Base-by-base conservation (phyloP, 1,140 invertebrate genomes). In the Drosophila novamexicana region DNA sequence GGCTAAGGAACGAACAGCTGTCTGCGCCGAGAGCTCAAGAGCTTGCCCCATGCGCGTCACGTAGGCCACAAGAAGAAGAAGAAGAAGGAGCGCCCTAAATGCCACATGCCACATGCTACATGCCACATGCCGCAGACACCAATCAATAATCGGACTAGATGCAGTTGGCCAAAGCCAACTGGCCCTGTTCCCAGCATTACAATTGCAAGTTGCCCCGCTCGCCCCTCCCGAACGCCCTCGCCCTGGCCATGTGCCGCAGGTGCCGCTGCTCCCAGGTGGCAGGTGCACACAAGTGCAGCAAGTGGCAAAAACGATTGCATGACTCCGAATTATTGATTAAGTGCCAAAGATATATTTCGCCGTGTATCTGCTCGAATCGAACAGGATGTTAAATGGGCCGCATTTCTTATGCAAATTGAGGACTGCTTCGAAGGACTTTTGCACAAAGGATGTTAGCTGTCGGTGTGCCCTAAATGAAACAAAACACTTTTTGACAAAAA, bases 91-190 rank as follows among this genome's bases (percentile, higher is more conserved):
- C 61, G n/a, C 64, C 10, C 59, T 77, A 69, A 81, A 81, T 81
- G 70, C 53, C 81, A 85, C 75, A n/a, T 44, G 42, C 40, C 40
- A 14, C 40, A 44, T n/a, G 40, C 42, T 6, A n/a, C 22, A 49
- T 81, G 22, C 22, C 22, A 5, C 22, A 49, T 81, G 22, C 22
- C 22, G 3, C 22, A 29, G 79, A 74, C 72, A 83, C 83, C 82
- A 88, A 86, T 88, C 79, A 86, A 86, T 88, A 88, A 77, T 83
- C 22, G 63, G 36, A 61, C 79, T 84, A 81, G 63, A 79, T 68
- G 62, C 67, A 79, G 45, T 78, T 62, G 36, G 49, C 67, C 78
- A 72, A 81, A 42, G 39, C 36, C 37, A 16, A 56, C 54, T 42
- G 58, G 75, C 74, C 49, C 34, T 53, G 36, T 36, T 9, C 32